Base-by-base conservation (phyloP, 2,888 invertebrate species). In the Papilio elwesi region DNA sequence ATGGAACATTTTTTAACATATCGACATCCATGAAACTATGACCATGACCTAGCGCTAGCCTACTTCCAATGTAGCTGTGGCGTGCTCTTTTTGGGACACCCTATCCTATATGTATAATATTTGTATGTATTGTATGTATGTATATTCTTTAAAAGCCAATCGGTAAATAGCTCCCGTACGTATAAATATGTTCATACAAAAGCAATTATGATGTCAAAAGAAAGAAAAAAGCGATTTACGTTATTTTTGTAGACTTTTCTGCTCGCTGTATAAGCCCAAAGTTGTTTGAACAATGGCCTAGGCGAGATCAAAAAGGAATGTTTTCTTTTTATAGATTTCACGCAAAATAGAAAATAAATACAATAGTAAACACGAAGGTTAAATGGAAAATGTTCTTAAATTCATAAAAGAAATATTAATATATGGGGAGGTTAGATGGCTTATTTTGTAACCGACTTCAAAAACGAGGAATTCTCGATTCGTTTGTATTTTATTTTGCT, bases 241-340 rank as follows among this genome's bases (percentile, higher is more conserved):
- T 36, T 36, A 53, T 57, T 38, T 59, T 36, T 59, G 9, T 59
- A n/a, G n/a, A 36, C 53, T 62, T 65, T 71, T 71, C 38, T 53
- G 11, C 15, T 53, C 47, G 68, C 53, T 52, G 12, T 68, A 68
- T 11, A 15, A n/a, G 47, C 59, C 2, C 47, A 68, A 68, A 47
- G 59, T 62, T 62, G 59, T n/a, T 59, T n/a, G 59, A 62, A 62
- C 59, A 62, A 62, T 62, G 43, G 43, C 15, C 52, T 38, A 43
- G n/a, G 59, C 43, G 59, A 62, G 43, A 62, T 62, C 59, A 62
- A 62, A 62, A 43, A 43, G 43, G 38, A 38, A 59, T 62, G 59
- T 62, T 62, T 62, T 62, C 59, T 62, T 62, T 57, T 10, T 43
- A 62, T 15, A 62, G 59, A 62, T 62, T 62, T 62, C 59, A 43